Evolutionary conservation across 2,113 vertebrate species (phyloP), one percentile per base, ranked within the genome.

Genomic region (Agapornis roseicollis): DNA sequence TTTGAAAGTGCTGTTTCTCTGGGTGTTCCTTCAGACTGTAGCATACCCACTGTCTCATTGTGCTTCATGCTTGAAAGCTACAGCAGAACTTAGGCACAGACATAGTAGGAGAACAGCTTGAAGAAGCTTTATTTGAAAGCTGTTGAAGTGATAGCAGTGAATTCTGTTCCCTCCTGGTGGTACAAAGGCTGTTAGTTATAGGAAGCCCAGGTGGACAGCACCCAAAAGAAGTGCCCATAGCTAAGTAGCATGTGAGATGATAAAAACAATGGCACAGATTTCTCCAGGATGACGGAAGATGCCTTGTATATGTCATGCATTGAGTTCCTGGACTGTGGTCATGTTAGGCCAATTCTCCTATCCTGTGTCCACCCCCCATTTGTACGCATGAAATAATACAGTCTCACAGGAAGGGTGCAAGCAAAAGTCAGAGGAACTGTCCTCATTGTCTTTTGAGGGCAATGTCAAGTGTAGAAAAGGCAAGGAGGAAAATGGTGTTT

Each of bases 1-100:
- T 94, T 79, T 93, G 68, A 61, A 95, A 88, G 44, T 93, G 72
- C 78, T 92, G 76, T 88, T 95, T 83, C 82, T 80, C 44, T 88
- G 73, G 86, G 50, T 55, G 44, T 91, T 89, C 47, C 85, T 89
- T 63, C 78, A 77, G 78, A 61, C 60, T 35, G 64, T 80, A 83
- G 64, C 61, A 61, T 63, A 91, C 74, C 56, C 79, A 73, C 61
- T 79, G 52, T 91, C 88, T 88, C 81, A 81, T 61, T 84, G 74
- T 65, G 53, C 64, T 95, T 86, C 83, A 4, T 53, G 52, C 55
- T 46, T 25, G 4, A 44, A 87, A 80, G 55, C 73, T 92, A 82
- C 87, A 80, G 52, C 5, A 79, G 80, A 84, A 53, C 31, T 82
- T 83, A 56, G 3, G 8, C 70, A 87, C 72, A 85, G 77, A 66